Conservation (phyloP, 2,888 invertebrate species). For the Caenorhabditis angaria region DNA sequence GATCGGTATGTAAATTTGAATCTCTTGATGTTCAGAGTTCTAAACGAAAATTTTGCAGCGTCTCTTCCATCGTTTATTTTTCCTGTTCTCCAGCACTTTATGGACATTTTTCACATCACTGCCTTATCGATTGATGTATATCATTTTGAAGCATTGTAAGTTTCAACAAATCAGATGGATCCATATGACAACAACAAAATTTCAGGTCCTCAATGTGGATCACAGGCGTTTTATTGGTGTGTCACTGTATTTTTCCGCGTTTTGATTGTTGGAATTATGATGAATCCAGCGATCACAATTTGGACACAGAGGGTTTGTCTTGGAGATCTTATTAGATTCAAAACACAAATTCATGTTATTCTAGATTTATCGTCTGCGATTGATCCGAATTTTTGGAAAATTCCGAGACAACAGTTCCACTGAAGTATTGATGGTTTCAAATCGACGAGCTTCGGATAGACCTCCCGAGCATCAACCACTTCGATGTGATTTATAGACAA, state of each 20-base stretch:
- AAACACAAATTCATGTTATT: constrained; percentile 1
- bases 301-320: constrained; percentile 63
- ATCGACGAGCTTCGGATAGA: constrained; percentile 33
- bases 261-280: constrained; percentile 68
- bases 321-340: constrained; percentile 14
- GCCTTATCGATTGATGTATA: constrained; percentile 67
- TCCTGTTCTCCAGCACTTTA: constrained; percentile 69
- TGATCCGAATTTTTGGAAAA: constrained; percentile 26
- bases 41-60: constrained; percentile 51
- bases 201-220: constrained; percentile 22
- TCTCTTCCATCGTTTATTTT: constrained; percentile 69
- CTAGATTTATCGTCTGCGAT: constrained; percentile 41
- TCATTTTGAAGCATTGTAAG: constrained; percentile 51
- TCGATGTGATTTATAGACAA: constrained; percentile 36
- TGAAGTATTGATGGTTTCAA: constrained; percentile 38
- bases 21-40: background rate
- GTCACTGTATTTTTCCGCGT: constrained; percentile 59
- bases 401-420: constrained; percentile 38
- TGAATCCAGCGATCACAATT: constrained; percentile 70
- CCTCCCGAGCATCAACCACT: constrained; percentile 39
- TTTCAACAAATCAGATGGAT: background rate
- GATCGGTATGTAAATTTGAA: constrained; percentile 45
- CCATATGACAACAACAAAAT: background rate
- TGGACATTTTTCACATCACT: constrained; percentile 71
- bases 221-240: constrained; percentile 15